Evolutionary conservation across 2,113 vertebrate genomes (phyloP).

Genomic region (Anolis carolinensis): DNA sequence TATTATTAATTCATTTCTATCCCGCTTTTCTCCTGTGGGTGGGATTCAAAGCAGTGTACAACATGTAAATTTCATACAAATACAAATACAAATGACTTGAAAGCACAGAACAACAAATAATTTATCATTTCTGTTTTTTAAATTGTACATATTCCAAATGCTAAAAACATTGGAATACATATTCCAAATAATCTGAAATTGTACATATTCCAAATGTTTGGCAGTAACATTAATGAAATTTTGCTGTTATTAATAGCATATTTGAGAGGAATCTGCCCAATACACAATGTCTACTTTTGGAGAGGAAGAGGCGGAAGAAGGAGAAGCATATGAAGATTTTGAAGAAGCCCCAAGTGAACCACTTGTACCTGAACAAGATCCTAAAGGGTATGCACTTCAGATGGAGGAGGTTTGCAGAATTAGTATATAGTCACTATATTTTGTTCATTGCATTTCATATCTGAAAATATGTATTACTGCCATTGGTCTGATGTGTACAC

Average conservation of each 20-base stretch:
- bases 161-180: too few species aligned
- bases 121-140: too few species aligned
- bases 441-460: background rate
- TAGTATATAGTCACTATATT: background rate
- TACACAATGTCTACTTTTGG: background rate
- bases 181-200: too few species aligned
- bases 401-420: background rate
- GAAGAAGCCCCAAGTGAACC: background rate
- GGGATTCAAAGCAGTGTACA: too few species aligned
- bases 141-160: too few species aligned
- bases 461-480: background rate
- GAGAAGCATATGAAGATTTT: background rate
- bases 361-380: background rate
- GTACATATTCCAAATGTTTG: background rate
- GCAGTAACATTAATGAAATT: background rate
- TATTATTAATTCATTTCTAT: too few species aligned
- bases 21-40: too few species aligned
- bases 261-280: background rate
- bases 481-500: background rate
- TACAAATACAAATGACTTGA: too few species aligned
- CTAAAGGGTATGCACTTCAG: slow-evolving; percentile 14
- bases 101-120: too few species aligned
- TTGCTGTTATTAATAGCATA: background rate
- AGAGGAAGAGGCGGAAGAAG: background rate
- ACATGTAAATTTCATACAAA: too few species aligned